These are phyloP conservation scores for Artibeus lituratus DNA, from an alignment of 2,797 vertebrate species.

Conservation along the genomic window DNA sequence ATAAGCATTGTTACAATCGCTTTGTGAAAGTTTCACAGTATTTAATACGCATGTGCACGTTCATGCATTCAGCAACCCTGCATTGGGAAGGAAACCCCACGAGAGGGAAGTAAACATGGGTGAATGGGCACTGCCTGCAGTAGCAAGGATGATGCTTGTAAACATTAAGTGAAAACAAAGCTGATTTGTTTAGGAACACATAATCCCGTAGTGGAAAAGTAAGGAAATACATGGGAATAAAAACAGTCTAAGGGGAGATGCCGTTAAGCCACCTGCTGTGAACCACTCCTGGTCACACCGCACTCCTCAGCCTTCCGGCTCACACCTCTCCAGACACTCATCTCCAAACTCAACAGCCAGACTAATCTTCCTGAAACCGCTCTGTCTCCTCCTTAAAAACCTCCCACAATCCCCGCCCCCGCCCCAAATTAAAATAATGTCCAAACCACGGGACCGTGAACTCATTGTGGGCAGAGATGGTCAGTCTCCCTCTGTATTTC, in stretches of 20 bases:
- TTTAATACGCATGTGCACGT: not conserved
- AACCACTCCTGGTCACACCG: not conserved
- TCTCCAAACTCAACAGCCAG: not conserved
- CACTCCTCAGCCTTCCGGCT: not conserved
- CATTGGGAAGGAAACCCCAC: not conserved
- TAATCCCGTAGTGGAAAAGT: not conserved
- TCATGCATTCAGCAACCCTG: not conserved
- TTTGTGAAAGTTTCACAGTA: not conserved
- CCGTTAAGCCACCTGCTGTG: not conserved
- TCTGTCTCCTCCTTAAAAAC: not conserved
- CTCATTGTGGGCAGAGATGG: not conserved
- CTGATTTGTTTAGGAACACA: not conserved
- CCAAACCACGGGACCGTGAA: not conserved
- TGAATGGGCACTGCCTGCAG: not conserved
- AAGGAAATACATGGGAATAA: not conserved
- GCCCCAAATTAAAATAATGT: not conserved
- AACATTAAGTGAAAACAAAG: not conserved
- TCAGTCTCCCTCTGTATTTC: not conserved
- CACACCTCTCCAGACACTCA: not conserved
- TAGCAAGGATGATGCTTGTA: not conserved
- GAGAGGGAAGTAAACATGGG: not conserved
- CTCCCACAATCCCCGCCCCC: not conserved
- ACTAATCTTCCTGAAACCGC: not conserved
- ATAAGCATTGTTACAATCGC: not conserved
- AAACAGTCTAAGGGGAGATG: not conserved